Base-by-base conservation (phyloP, 2,888 invertebrate genomes). In the Rhabditoides inermis region DNA sequence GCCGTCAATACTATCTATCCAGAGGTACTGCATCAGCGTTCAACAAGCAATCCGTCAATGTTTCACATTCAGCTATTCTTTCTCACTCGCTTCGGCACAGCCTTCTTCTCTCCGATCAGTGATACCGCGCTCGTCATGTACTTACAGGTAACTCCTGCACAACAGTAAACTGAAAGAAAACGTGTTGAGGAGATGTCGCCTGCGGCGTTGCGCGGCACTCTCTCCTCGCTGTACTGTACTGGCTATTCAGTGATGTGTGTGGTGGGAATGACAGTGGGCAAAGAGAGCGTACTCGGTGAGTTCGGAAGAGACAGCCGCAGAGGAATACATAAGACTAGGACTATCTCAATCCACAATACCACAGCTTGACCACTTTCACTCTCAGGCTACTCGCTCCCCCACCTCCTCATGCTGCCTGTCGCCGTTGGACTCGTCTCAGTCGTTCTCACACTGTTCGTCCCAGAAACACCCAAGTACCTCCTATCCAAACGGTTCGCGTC, bases 401-500 rank as follows among this genome's bases (percentile, higher is more conserved):
- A 59, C 12, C 60, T 72, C n/a, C 54, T 72, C 30, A 63, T 61
- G 35, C 61, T 72, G 25, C 72, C 72, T 6, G 60, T 73, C 22
- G 52, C 67, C 18, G 68, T 68, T 12, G 72, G 72, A 45, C 50
- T 69, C 22, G 35, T 69, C 37, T 61, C 70, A 4, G 50, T 65
- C 10, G 40, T 64, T 6, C 66, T 70, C 51, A 58, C 69, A 18
- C 37, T 55, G 26, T 64, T 55, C 51, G 55, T 73, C 52, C 70
- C 70, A 3, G 72, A 72, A 49, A 72, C 72, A 12, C 72, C 72
- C 7, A 72, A 73, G 53, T 72, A 65, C 51, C 49, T 61, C n/a
- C n/a, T n/a, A n/a, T n/a, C n/a, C n/a, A n/a, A n/a, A n/a, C n/a
- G n/a, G n/a, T n/a, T n/a, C n/a, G n/a, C n/a, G n/a, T n/a, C n/a